phyloP scores from a whole-genome alignment of 2,797 vertebrate genomes.

The Argya squamiceps region DNA sequence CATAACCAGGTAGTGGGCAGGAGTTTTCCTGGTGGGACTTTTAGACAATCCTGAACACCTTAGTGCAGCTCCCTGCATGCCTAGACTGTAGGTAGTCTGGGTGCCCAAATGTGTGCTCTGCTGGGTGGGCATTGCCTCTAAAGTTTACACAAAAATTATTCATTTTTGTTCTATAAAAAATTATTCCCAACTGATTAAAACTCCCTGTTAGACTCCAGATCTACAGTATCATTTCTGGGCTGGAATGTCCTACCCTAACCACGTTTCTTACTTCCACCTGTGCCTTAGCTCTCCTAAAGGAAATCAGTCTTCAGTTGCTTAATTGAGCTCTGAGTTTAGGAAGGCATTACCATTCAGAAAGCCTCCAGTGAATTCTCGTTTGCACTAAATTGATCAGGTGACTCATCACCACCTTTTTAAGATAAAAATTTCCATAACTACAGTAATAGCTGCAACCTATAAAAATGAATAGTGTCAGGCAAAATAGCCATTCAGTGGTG shows the following conservation, averaged over 20 bases:
- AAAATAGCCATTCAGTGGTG: background rate
- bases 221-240: background rate
- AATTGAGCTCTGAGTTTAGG: conserved; percentile 34
- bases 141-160: background rate
- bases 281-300: conserved; percentile 5
- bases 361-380: conserved; percentile 2
- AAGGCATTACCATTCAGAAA: conserved; percentile 20
- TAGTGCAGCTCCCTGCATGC: fast-evolving
- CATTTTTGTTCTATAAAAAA: background rate
- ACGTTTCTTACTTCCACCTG: background rate
- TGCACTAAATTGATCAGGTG: conserved; percentile 9
- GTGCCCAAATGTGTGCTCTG: background rate
- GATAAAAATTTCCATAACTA: conserved; percentile 1
- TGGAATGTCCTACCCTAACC: background rate
- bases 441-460: background rate
- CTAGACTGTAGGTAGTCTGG: fast-evolving
- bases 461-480: background rate
- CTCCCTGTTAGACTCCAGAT: background rate
- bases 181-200: background rate
- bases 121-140: background rate
- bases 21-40: background rate
- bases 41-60: background rate
- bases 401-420: conserved; percentile 35
- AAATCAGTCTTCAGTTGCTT: conserved; percentile 8
- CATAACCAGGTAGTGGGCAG: fast-evolving